Evolutionary conservation across 2,113 vertebrate species (phyloP).

Genomic region (Actenoides lindsayi): DNA sequence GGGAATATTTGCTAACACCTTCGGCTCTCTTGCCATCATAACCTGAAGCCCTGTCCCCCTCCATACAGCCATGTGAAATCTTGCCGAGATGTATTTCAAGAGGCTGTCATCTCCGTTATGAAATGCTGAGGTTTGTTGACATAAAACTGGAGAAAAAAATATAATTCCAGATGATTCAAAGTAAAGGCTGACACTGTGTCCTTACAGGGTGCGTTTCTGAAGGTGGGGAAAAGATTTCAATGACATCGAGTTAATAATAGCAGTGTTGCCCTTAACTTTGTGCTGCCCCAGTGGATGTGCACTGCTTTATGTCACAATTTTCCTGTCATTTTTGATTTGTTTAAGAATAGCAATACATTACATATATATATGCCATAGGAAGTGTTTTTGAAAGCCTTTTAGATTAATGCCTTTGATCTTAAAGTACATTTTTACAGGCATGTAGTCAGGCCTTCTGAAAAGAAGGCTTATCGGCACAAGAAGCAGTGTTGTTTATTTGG

Average conservation of each 20-base stretch:
- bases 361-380: background rate
- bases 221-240: conserved; percentile 52
- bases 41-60: background rate
- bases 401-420: conserved; percentile 10
- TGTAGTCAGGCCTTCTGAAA: conserved; percentile 40
- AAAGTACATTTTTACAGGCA: background rate
- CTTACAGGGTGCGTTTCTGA: conserved; percentile 17
- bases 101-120: background rate
- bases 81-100: conserved; percentile 14
- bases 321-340: conserved; percentile 13
- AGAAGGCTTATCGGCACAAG: conserved; percentile 23
- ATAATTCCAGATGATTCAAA: background rate
- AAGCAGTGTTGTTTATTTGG: conserved; percentile 8
- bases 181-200: conserved; percentile 15
- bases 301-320: conserved; percentile 27
- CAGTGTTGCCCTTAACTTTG: conserved; percentile 53
- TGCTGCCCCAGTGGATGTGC: conserved; percentile 27
- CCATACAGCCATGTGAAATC: background rate
- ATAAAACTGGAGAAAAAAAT: background rate
- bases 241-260: conserved; percentile 59
- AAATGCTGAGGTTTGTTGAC: conserved; percentile 49
- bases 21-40: background rate
- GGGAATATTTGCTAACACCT: background rate
- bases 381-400: conserved; percentile 21
- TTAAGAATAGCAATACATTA: background rate